Evolutionary conservation across 2,888 invertebrate genomes (phyloP), one percentile per base, ranked within the genome.

Genomic region (Xestia xanthographa): DNA sequence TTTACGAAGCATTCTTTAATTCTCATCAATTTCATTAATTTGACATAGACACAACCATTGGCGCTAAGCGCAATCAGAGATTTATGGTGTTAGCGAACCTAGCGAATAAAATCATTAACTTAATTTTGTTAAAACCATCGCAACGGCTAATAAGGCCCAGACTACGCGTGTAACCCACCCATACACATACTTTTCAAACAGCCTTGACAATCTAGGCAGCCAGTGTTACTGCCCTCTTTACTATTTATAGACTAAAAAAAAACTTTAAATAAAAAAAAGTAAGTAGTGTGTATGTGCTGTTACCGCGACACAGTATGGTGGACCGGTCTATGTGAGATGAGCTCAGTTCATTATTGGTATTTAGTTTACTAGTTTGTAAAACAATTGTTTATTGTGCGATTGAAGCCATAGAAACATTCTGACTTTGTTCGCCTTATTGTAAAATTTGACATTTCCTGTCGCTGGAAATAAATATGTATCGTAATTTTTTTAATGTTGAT

Each of bases 231-330:
- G 87, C 80, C 90, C 88, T 85, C 84, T 67, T 83, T 86, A 66
- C 88, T 88, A 88, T 90, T 86, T 84, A 87, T 89, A 88, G 75
- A 74, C 68, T 45, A 82, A 87, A 82, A 85, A 85, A 87, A 82
- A 87, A 83, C 69, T 80, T 80, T 78, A 72, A 41, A 67, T 17
- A 72, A 63, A 69, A 58, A 58, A 34, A 72, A 62, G 58, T 45
- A 29, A 41, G 20, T 58, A 75, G 63, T 80, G 66, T 71, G 53
- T 69, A 66, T 77, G 77, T 81, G 74, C 70, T 84, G 87, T 89
- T 90, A 90, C 85, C 85, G 83, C 87, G 86, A 87, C 83, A 85
- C 63, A 75, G 62, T 85, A 71, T 34, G 71, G 48, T 22, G 86
- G 84, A 87, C 90, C 87, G 87, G 89, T 90, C 77, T 72, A 75